Percentiles rank a stretch among this genome's conserved stretches.
These are phyloP conservation scores for Oegoconia quadripuncta DNA, from an alignment of 2,888 invertebrate genomes.

Conservation along the genomic window DNA sequence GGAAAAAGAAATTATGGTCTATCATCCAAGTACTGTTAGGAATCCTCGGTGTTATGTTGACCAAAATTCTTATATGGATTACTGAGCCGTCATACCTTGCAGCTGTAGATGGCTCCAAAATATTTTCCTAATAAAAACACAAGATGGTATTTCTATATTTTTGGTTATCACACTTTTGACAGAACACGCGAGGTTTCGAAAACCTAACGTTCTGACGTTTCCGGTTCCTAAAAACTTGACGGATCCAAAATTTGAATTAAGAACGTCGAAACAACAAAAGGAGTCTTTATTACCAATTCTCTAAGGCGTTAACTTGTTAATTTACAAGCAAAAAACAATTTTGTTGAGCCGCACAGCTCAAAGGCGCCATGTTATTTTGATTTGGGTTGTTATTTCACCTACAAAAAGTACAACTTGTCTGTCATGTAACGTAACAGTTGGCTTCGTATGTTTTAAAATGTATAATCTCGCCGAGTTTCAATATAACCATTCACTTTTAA, in stretches of 20 bases:
- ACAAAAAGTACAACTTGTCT: constrained; percentile 32
- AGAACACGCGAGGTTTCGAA: constrained; percentile 56
- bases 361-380: constrained; percentile 52
- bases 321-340: constrained; percentile 4
- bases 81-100: too few relatives aligned
- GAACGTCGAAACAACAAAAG: background rate
- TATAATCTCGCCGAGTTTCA: background rate
- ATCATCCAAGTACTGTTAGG: too few relatives aligned
- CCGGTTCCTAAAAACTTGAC: constrained; percentile 59
- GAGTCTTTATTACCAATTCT: constrained; percentile 13
- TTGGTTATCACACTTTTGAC: constrained; percentile 18
- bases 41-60: too few relatives aligned
- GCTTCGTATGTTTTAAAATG: constrained; percentile 12
- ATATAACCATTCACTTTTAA: background rate
- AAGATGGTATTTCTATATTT: too few relatives aligned
- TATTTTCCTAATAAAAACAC: constrained; percentile 1
- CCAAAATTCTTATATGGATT: too few relatives aligned
- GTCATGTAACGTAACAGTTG: constrained; percentile 34
- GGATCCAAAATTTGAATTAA: constrained; percentile 22
- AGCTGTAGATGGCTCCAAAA: too few relatives aligned
- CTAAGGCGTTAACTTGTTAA: constrained; percentile 17
- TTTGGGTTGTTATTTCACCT: constrained; percentile 52
- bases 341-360: constrained; percentile 34
- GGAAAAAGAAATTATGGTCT: too few relatives aligned
- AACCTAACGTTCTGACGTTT: constrained; percentile 59